Conservation (phyloP, 2,888 invertebrate genomes). For the Ischnura elegans region DNA sequence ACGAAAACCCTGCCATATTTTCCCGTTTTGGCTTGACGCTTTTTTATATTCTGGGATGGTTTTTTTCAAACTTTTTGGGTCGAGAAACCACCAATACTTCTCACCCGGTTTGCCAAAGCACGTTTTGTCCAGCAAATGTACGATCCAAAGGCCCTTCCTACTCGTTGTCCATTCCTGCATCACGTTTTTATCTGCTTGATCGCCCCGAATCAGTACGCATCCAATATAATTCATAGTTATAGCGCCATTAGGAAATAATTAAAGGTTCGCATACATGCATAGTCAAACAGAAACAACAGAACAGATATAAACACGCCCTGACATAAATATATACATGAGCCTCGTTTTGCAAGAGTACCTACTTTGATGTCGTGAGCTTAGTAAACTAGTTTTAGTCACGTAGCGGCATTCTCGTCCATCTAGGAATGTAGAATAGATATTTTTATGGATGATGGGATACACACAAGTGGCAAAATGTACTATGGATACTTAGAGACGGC, state of each 20-base stretch:
- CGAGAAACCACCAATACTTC: not conserved
- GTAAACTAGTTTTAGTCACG: too few species aligned
- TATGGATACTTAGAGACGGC: not conserved
- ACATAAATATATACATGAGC: not conserved
- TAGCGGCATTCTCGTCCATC: too few species aligned
- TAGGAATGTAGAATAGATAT: not conserved
- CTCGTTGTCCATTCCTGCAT: not conserved
- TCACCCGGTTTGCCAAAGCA: not conserved
- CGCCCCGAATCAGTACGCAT: not conserved
- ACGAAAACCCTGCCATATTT: not conserved
- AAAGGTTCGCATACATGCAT: not conserved
- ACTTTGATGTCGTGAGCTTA: too few species aligned
- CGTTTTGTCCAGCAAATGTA: not conserved
- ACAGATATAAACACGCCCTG: not conserved
- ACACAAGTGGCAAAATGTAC: not conserved
- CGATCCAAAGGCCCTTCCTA: not conserved
- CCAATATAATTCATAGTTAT: not conserved
- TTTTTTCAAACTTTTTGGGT: too few species aligned
- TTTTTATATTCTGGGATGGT: too few species aligned
- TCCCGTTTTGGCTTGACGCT: not conserved
- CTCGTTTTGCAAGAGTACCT: not conserved
- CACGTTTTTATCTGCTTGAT: not conserved
- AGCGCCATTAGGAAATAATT: not conserved
- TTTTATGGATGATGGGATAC: not conserved
- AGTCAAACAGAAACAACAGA: not conserved